These are phyloP conservation scores for Loripinus fragilis DNA, from an alignment of 2,888 invertebrate genomes.

Conservation along the genomic window DNA sequence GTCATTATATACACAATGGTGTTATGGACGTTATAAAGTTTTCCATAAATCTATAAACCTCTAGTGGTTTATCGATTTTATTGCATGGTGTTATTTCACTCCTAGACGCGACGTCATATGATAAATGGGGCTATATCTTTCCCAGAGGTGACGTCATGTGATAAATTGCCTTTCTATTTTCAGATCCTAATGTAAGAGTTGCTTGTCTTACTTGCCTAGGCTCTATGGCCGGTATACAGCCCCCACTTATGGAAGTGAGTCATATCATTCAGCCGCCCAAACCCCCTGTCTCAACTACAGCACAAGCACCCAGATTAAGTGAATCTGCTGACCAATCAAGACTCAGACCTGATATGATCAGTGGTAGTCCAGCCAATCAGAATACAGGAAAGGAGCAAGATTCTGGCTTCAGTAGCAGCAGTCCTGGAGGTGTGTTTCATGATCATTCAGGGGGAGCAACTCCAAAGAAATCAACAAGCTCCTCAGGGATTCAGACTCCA, in stretches of 20 bases:
- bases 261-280: conserved; percentile 76
- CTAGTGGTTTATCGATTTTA: too few relatives aligned
- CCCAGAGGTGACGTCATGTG: too few relatives aligned
- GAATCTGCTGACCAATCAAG: conserved; percentile 13
- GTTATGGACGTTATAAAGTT: too few relatives aligned
- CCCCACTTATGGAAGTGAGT: conserved; percentile 81
- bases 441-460: conserved; percentile 60
- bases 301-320: conserved; percentile 25
- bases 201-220: conserved; percentile 83
- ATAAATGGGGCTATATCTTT: too few relatives aligned
- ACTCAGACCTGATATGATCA: background rate
- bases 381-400: conserved; percentile 19
- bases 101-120: too few relatives aligned
- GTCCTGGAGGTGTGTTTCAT: conserved; percentile 29
- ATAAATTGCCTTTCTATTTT: too few relatives aligned
- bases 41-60: too few relatives aligned
- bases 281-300: conserved; percentile 61
- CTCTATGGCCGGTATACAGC: conserved; percentile 81
- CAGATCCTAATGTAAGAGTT: conserved; percentile 84
- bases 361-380: conserved; percentile 5
- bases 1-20: too few relatives aligned
- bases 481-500: conserved; percentile 76
- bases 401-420: conserved; percentile 35
- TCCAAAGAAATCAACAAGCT: conserved; percentile 58
- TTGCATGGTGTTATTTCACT: too few relatives aligned